Evolutionary conservation across 1,140 invertebrate species (phyloP).

Genomic region (Drosophila jambulina): DNA sequence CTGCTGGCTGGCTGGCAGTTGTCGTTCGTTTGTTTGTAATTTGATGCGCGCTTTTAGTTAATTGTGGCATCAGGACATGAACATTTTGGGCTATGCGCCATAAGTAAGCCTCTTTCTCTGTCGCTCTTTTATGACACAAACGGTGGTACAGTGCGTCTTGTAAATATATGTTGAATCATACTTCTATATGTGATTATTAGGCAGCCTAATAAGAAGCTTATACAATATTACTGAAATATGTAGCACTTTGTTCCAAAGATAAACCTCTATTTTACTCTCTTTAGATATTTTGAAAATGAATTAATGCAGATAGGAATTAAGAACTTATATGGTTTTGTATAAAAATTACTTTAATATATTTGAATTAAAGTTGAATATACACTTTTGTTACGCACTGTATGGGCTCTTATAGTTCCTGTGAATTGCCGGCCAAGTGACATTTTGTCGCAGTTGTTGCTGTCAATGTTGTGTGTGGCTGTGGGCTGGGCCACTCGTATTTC

Average conservation of each 20-base stretch:
- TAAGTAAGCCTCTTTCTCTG: slow-evolving; percentile 67
- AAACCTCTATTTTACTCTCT: background rate
- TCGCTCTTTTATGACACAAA: slow-evolving; percentile 19
- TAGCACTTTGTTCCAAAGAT: too few relatives aligned
- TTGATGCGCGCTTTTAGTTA: slow-evolving; percentile 83
- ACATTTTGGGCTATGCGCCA: slow-evolving; percentile 65
- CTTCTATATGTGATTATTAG: background rate
- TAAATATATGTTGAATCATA: background rate
- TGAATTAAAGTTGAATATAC: too few relatives aligned
- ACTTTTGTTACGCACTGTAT: slow-evolving; percentile 5
- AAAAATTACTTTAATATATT: too few relatives aligned
- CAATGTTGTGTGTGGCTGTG: slow-evolving; percentile 6
- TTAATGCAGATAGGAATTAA: too few relatives aligned
- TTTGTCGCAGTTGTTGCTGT: slow-evolving; percentile 67
- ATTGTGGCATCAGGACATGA: slow-evolving; percentile 82
- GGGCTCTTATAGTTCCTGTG: background rate
- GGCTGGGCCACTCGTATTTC: slow-evolving; percentile 57
- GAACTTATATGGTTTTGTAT: too few relatives aligned
- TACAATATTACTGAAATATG: too few relatives aligned
- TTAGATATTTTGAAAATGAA: too few relatives aligned
- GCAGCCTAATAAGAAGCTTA: background rate
- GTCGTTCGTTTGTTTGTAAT: slow-evolving; percentile 74
- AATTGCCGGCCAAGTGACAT: slow-evolving; percentile 66
- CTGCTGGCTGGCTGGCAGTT: slow-evolving; percentile 26
- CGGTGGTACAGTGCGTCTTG: slow-evolving; percentile 20